These are phyloP conservation scores for Punctoribates punctum DNA, from an alignment of 2,888 invertebrate genomes.

Conservation along the genomic window DNA sequence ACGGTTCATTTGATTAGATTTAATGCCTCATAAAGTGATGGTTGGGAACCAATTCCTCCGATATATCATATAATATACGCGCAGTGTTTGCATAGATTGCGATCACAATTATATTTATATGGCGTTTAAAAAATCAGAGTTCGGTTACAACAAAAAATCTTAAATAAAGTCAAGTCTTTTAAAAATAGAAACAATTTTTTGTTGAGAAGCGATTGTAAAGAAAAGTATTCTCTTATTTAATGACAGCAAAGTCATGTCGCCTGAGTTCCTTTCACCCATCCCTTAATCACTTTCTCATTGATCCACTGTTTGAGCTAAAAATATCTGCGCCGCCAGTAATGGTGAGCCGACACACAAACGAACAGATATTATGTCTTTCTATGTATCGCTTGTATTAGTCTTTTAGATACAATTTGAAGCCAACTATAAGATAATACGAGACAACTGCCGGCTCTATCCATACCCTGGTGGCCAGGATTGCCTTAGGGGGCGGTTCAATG, in stretches of 20 bases:
- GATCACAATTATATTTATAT: background rate
- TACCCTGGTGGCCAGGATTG: background rate
- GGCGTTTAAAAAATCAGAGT: background rate
- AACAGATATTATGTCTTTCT: background rate
- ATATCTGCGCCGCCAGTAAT: constrained; percentile 10
- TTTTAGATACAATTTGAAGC: constrained; percentile 11
- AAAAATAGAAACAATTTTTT: background rate
- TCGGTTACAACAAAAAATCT: background rate
- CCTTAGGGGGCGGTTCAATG: too few species aligned
- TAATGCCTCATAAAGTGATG: constrained; percentile 2
- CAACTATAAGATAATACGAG: background rate
- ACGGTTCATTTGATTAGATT: constrained; percentile 6
- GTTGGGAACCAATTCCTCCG: background rate
- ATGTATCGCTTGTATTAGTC: background rate
- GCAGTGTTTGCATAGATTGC: background rate
- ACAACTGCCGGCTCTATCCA: background rate
- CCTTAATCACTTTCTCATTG: constrained; percentile 37
- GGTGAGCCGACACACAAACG: background rate
- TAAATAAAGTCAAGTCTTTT: background rate
- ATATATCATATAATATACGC: background rate
- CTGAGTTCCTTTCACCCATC: constrained; percentile 20
- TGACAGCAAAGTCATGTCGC: constrained; percentile 18
- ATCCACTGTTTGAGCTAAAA: constrained; percentile 17
- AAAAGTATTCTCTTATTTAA: background rate
- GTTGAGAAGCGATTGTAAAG: background rate